Evolutionary conservation across 2,797 vertebrate genomes (phyloP).

Genomic region (Oryzias sinensis): DNA sequence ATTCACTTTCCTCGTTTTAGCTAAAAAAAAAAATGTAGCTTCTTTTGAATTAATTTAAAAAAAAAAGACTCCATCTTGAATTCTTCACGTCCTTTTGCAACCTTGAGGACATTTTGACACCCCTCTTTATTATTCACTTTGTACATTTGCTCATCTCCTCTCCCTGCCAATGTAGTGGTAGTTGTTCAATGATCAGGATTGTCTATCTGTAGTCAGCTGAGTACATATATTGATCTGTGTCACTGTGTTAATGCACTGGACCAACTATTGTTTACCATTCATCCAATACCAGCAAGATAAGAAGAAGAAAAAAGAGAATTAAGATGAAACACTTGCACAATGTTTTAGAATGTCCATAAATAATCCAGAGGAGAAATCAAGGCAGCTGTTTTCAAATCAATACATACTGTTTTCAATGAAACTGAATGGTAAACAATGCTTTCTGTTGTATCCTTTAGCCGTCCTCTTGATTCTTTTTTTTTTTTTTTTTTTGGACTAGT

Average conservation of each 20-base stretch:
- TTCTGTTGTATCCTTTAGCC: slow-evolving; percentile 89
- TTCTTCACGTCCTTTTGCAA: slow-evolving; percentile 1
- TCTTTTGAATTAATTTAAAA: slow-evolving; percentile 14
- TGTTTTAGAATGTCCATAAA: slow-evolving; percentile 87
- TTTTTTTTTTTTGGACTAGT: slow-evolving; percentile 87
- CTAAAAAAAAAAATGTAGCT: slow-evolving; percentile 62
- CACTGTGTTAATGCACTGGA: slow-evolving; percentile 91
- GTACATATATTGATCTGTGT: slow-evolving; percentile 80
- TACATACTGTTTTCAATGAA: slow-evolving; percentile 83
- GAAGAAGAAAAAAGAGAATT: slow-evolving; percentile 11
- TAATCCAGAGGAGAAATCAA: slow-evolving; percentile 80
- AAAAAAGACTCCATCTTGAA: slow-evolving; percentile 22
- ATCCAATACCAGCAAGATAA: slow-evolving; percentile 89
- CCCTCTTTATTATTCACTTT: slow-evolving; percentile 54
- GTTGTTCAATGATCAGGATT: slow-evolving; percentile 79
- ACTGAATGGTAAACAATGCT: slow-evolving; percentile 94
- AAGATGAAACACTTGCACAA: slow-evolving; percentile 85
- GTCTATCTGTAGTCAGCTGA: slow-evolving; percentile 78
- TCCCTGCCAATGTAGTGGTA: slow-evolving; percentile 71
- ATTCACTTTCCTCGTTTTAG: slow-evolving; percentile 14
- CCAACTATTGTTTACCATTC: slow-evolving; percentile 96
- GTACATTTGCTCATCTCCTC: slow-evolving; percentile 68
- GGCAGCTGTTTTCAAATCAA: slow-evolving; percentile 93
- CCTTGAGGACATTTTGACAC: slow-evolving; percentile 8
- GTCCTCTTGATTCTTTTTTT: slow-evolving; percentile 86